Evolutionary conservation across 2,797 vertebrate species (phyloP).

Genomic region (Ara ararauna): DNA sequence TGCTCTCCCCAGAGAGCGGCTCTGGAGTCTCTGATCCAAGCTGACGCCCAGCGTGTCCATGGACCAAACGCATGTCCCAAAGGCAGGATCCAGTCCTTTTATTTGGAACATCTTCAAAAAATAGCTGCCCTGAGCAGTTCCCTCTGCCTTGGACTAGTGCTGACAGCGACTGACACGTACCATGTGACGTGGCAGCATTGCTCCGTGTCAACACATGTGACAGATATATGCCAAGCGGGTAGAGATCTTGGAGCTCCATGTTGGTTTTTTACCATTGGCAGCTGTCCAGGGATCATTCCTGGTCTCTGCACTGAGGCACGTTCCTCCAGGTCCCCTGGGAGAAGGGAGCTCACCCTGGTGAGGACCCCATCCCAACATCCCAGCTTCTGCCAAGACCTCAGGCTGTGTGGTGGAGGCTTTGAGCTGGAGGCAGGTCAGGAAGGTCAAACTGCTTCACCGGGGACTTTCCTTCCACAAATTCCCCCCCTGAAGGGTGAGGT

Average conservation of each 20-base stretch:
- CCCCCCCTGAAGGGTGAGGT: background rate
- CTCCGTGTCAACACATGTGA: slow-evolving; percentile 36
- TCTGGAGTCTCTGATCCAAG: background rate
- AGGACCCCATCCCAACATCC: background rate
- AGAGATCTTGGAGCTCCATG: background rate
- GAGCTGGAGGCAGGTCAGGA: background rate
- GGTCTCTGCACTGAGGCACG: background rate
- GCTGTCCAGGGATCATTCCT: background rate
- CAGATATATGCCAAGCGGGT: slow-evolving; percentile 16
- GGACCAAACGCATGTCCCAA: background rate
- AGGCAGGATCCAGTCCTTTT: background rate
- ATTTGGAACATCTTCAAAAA: background rate
- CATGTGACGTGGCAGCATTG: slow-evolving; percentile 32
- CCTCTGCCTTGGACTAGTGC: background rate
- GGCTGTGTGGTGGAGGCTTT: background rate
- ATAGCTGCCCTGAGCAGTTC: slow-evolving; percentile 36
- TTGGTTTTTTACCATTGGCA: background rate
- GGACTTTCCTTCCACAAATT: background rate
- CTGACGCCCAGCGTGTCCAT: background rate
- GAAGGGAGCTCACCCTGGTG: background rate
- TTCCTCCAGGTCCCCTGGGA: background rate
- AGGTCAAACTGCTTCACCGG: background rate
- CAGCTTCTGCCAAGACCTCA: background rate
- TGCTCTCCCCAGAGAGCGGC: background rate
- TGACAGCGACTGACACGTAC: slow-evolving; percentile 34